Evolutionary conservation across 2,888 invertebrate genomes (phyloP), one percentile per base, ranked within the genome.

Genomic region (Cecidostiba fungosa): DNA sequence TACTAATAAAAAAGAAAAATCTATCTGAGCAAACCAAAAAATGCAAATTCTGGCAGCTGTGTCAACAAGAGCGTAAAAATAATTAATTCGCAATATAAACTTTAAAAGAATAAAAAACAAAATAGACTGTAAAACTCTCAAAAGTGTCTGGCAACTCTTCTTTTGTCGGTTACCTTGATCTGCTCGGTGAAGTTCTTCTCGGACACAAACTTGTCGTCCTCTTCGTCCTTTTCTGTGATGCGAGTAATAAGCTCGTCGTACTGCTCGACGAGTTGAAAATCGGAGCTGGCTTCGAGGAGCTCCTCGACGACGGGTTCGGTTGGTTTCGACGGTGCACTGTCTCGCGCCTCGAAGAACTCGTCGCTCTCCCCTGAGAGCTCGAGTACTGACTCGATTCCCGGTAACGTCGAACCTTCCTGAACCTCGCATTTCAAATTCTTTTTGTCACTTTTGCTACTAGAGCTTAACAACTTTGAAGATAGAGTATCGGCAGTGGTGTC

Each of bases 271-370:
- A 79, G 59, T 36, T 83, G 85, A 72, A 87, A 77, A 5, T 87
- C 85, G 0, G 83, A 87, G 47, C 83, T 81, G 2, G 85, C 87
- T 14, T 87, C 87, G 1, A 82, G 76, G 16, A 82, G 66, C 19
- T 82, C 70, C 0, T 66, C 70, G 5, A 84, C 36, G 29, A 77
- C 79, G 2, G 50, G 43, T 14, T 39, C 62, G 6, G 50, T 36
- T 19, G 43, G 43, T 26, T 66, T 50, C 23, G n/a, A 6, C 1
- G 23, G 16, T 8, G 47, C 6, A 26, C 23, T 77, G 6, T 77
- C 81, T 0, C 14, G 62, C n/a, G 70, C 54, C 29, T 80, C 80
- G 4, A 80, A 80, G 26, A 76, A 76, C 23, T 85, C 80, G 3
- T 80, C 80, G 29, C 29, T 54, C 12, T 70, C 47, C 36, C 32